phyloP scores from a whole-genome alignment of 2,797 vertebrate genomes.

The Malacoctenus gilli region DNA sequence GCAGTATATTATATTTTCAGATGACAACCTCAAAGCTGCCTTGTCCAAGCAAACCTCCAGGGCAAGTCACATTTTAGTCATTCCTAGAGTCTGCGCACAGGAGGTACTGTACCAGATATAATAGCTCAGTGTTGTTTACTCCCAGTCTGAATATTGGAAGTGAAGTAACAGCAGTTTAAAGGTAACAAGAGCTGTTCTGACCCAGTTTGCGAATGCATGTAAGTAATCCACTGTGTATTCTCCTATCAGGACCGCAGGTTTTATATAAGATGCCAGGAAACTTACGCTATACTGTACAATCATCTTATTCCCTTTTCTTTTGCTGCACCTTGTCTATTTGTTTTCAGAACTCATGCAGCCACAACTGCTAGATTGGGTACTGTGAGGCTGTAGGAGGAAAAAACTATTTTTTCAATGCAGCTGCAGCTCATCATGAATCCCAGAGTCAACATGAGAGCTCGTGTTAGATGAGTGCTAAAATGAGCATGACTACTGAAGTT shows the following conservation, averaged over 20 bases:
- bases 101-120: conserved; percentile 3
- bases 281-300: too few relatives aligned
- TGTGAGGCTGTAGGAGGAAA: too few relatives aligned
- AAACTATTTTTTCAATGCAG: too few relatives aligned
- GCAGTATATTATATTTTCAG: neutral
- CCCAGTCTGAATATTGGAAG: neutral
- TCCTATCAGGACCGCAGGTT: neutral
- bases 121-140: conserved; percentile 16
- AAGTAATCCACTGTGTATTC: neutral
- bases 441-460: too few relatives aligned
- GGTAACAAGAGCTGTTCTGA: conserved; percentile 12
- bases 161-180: conserved; percentile 1
- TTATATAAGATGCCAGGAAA: neutral
- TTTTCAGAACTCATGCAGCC: too few relatives aligned
- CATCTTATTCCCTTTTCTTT: too few relatives aligned
- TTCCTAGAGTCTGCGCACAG: conserved; percentile 6
- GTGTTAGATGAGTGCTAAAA: too few relatives aligned
- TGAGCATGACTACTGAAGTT: too few relatives aligned
- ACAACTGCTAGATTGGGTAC: too few relatives aligned
- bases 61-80: conserved; percentile 10
- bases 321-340: too few relatives aligned
- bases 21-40: neutral
- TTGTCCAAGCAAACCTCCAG: neutral
- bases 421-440: too few relatives aligned
- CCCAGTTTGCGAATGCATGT: conserved; percentile 26